phyloP scores from a whole-genome alignment of 1,140 invertebrate species.

The fruit fly (Drosophila melanogaster) region Release_6_plus_ISO1_MT NT_037436.4:17316501-17317000 shows the following conservation, averaged over 20 bases:
- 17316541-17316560: constrained; percentile 63
- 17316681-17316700: constrained; percentile 18
- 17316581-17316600: constrained; percentile 78
- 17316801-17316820: too few species aligned
- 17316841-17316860: too few species aligned
- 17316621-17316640: constrained; percentile 82
- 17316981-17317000: neutral
- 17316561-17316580: constrained; percentile 37
- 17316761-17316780: too few species aligned
- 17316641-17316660: constrained; percentile 58
- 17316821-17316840: too few species aligned
- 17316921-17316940: too few species aligned
- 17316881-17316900: too few species aligned
- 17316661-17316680: constrained; percentile 33
- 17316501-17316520: constrained; percentile 8
- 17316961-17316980: neutral
- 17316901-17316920: too few species aligned
- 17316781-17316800: too few species aligned
- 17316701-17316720: neutral
- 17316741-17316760: too few species aligned
- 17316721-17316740: neutral
- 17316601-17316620: constrained; percentile 81
- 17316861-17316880: too few species aligned
- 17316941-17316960: too few species aligned
- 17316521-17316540: constrained; percentile 60